phyloP scores from a whole-genome alignment of 2,888 invertebrate species.

The Prosopocoilus inquinatus region DNA sequence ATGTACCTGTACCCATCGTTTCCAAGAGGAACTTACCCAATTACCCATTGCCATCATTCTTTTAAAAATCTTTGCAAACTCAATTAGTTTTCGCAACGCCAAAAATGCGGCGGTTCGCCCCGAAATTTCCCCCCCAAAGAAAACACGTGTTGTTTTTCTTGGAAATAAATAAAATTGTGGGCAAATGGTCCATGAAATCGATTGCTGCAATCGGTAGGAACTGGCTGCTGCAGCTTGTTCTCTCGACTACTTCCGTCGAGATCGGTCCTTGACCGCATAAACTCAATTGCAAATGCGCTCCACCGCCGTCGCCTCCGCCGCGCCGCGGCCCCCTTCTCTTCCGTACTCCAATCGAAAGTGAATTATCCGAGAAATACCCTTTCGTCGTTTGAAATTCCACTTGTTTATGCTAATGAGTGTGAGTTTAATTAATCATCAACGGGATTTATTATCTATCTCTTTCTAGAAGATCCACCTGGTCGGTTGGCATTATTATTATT shows the following conservation, averaged over 20 bases:
- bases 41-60: too few relatives aligned
- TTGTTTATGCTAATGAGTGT: conserved; percentile 1
- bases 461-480: too few relatives aligned
- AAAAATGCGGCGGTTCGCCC: too few relatives aligned
- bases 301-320: not conserved
- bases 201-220: not conserved
- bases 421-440: too few relatives aligned
- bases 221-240: conserved; percentile 16
- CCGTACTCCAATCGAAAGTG: conserved; percentile 7
- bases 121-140: too few relatives aligned
- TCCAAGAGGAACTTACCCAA: too few relatives aligned
- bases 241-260: conserved; percentile 24
- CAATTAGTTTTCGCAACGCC: too few relatives aligned
- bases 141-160: too few relatives aligned
- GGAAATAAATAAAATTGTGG: not conserved
- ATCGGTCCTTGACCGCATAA: conserved; percentile 43
- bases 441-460: not conserved
- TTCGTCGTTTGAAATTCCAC: not conserved
- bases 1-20: too few relatives aligned
- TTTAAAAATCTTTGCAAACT: too few relatives aligned
- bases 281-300: conserved; percentile 39
- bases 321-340: not conserved
- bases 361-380: conserved; percentile 4
- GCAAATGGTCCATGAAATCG: not conserved
- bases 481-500: too few relatives aligned